phyloP scores from a whole-genome alignment of 2,797 vertebrate genomes.

The Malacoraja senta region DNA sequence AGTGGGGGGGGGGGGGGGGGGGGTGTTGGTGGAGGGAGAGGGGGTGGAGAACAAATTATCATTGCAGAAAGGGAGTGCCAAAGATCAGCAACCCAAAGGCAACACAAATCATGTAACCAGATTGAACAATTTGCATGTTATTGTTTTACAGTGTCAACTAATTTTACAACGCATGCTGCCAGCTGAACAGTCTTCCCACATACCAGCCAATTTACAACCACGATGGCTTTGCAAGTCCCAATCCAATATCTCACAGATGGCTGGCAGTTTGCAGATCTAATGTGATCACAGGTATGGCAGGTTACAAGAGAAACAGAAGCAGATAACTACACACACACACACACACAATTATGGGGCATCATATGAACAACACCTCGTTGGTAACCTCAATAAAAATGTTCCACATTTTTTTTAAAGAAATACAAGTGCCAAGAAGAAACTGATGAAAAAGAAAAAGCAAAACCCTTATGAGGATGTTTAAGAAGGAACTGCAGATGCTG shows the following conservation, averaged over 20 bases:
- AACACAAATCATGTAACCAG: constrained; percentile 21
- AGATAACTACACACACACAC: no score
- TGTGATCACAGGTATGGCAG: not conserved
- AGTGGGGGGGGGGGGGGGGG: no score
- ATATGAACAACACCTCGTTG: not conserved
- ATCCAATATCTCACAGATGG: constrained; percentile 19
- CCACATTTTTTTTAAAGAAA: not conserved
- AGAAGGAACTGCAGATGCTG: no score
- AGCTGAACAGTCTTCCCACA: constrained; percentile 12
- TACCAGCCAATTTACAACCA: not conserved
- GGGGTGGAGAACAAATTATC: not conserved
- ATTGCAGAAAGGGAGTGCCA: not conserved
- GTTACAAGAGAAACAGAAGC: not conserved
- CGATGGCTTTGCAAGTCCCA: constrained; percentile 11
- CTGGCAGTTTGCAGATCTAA: constrained; percentile 1
- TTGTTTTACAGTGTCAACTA: constrained; percentile 22
- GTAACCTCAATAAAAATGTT: not conserved
- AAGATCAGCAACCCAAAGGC: not conserved
- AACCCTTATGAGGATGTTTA: not conserved
- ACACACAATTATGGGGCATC: not conserved
- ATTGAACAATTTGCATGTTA: constrained; percentile 34
- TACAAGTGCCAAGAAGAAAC: not conserved
- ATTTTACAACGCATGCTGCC: not conserved
- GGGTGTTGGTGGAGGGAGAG: not conserved
- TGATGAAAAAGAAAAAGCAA: not conserved